Evolutionary conservation across 2,888 invertebrate species (phyloP).

Genomic region (Molorchus minor): DNA sequence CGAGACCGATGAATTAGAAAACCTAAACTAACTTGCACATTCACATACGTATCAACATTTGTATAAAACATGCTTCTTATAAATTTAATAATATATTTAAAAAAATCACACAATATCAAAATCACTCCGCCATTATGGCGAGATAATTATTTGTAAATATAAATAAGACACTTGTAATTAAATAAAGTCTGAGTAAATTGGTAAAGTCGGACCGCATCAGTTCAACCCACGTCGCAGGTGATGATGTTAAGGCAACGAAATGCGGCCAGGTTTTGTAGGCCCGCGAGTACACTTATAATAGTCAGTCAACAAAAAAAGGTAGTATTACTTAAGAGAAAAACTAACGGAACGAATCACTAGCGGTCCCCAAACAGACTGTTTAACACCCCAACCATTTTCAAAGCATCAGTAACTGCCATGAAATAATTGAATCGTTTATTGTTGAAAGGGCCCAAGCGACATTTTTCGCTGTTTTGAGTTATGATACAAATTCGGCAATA

Average conservation of each 20-base stretch:
- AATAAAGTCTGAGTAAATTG: constrained; percentile 56
- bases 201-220: constrained; percentile 27
- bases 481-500: too few species aligned
- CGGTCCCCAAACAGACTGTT: constrained; percentile 17
- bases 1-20: constrained; percentile 59
- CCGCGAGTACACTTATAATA: constrained; percentile 21
- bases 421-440: too few species aligned
- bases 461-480: too few species aligned
- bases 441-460: too few species aligned
- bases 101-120: constrained; percentile 64
- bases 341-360: constrained; percentile 11
- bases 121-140: constrained; percentile 60
- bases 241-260: not conserved
- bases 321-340: constrained; percentile 8
- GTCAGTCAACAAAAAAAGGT: constrained; percentile 18
- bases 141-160: constrained; percentile 57
- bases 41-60: constrained; percentile 58
- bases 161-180: constrained; percentile 59
- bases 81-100: constrained; percentile 57
- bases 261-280: not conserved
- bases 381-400: too few species aligned
- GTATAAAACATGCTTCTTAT: constrained; percentile 60
- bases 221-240: not conserved
- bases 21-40: constrained; percentile 60
- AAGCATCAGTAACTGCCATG: too few species aligned